A percentile compares a stretch with the other conserved stretches of the same genome.
These are phyloP conservation scores for Bubo scandiacus DNA, from an alignment of 2,113 vertebrate genomes.

Conservation along the genomic window DNA sequence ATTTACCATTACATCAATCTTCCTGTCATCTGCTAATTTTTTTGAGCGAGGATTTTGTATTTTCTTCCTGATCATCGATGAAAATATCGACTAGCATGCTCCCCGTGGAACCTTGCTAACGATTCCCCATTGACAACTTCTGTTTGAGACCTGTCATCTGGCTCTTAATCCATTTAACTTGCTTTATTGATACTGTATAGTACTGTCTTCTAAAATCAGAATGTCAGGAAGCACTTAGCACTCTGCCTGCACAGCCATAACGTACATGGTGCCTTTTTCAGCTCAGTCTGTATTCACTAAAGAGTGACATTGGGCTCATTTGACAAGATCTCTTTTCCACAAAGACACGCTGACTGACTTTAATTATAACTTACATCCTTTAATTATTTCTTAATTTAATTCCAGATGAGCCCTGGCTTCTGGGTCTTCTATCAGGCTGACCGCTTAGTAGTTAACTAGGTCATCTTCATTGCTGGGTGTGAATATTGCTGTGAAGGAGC, in stretches of 20 bases:
- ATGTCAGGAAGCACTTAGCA: neutral
- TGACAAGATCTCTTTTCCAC: neutral
- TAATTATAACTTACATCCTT: constrained; percentile 45
- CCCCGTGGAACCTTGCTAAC: neutral
- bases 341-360: neutral
- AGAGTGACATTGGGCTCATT: neutral
- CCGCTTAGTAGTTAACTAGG: neutral
- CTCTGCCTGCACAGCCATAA: neutral
- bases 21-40: constrained; percentile 39
- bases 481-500: neutral
- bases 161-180: neutral
- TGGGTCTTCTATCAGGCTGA: neutral
- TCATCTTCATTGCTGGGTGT: neutral
- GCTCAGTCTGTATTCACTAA: neutral
- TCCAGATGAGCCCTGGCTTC: constrained; percentile 10
- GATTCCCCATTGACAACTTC: neutral
- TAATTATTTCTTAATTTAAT: constrained; percentile 42
- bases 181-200: neutral
- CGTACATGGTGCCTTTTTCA: neutral
- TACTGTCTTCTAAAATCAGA: neutral
- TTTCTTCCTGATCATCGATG: neutral
- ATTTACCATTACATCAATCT: constrained; percentile 56
- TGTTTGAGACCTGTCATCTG: neutral
- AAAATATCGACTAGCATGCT: neutral
- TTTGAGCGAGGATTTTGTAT: neutral